Conservation (phyloP, 2,888 invertebrate genomes). For the Cataglyphis livida region DNA sequence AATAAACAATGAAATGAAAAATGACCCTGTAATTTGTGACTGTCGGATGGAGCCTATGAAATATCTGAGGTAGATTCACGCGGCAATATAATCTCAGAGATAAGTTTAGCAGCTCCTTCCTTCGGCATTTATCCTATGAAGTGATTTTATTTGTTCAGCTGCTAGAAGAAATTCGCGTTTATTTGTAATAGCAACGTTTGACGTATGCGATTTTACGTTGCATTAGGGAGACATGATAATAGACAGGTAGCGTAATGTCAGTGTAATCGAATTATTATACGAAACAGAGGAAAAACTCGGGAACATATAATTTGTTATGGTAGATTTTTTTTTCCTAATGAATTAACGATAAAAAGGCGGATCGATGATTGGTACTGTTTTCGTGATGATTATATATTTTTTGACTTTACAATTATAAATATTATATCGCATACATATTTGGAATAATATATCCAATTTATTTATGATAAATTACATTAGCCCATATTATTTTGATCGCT, state of each 20-base stretch:
- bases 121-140: background rate
- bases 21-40: constrained; percentile 62
- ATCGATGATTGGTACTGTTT: background rate
- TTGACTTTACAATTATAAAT: background rate
- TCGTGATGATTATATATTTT: constrained; percentile 1
- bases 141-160: background rate
- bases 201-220: background rate
- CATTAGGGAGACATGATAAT: constrained; percentile 26
- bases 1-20: constrained; percentile 38
- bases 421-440: background rate
- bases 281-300: constrained; percentile 25
- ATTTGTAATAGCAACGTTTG: constrained; percentile 19
- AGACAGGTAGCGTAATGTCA: constrained; percentile 8
- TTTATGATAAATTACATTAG: background rate
- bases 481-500: background rate
- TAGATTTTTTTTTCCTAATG: constrained; percentile 9
- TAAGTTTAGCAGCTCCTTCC: background rate
- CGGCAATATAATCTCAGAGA: constrained; percentile 19
- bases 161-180: background rate
- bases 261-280: constrained; percentile 30
- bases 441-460: background rate
- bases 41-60: constrained; percentile 16
- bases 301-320: background rate
- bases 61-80: constrained; percentile 16
- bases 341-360: background rate